A percentile compares a stretch with the other conserved stretches of the same genome.
phyloP scores from a whole-genome alignment of 2,888 invertebrate species.

The Drosophila subquinaria region DNA sequence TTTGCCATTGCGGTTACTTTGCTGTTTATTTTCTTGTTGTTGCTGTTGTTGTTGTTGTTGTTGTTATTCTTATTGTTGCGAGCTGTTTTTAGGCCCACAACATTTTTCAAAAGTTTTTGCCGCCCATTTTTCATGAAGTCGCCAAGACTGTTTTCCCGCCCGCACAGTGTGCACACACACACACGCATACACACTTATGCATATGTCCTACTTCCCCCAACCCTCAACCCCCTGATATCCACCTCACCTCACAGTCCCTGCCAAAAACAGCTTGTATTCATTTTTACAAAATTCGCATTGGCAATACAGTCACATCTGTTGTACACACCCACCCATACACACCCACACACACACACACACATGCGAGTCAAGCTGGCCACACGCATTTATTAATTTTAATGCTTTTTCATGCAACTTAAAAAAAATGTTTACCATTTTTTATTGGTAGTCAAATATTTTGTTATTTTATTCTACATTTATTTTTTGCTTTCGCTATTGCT shows the following conservation, averaged over 20 bases:
- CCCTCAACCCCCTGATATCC: too few species aligned
- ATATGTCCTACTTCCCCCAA: background rate
- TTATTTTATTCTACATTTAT: slow-evolving; percentile 19
- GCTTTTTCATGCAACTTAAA: slow-evolving; percentile 61
- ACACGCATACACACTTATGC: background rate
- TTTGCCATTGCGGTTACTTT: slow-evolving; percentile 78
- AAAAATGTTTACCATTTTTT: slow-evolving; percentile 39
- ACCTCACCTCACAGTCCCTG: background rate
- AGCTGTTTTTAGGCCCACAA: slow-evolving; percentile 43
- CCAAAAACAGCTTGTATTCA: slow-evolving; percentile 47
- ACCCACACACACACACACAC: slow-evolving; percentile 16
- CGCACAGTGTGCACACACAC: slow-evolving; percentile 16
- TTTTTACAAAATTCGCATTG: slow-evolving; percentile 62
- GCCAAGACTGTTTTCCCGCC: slow-evolving; percentile 63
- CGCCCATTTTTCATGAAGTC: slow-evolving; percentile 73
- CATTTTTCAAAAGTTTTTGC: slow-evolving; percentile 67
- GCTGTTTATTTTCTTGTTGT: slow-evolving; percentile 30
- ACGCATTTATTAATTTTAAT: slow-evolving; percentile 80
- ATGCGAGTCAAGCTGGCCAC: slow-evolving; percentile 25
- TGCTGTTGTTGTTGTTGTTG: slow-evolving; percentile 23
- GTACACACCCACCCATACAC: slow-evolving; percentile 29
- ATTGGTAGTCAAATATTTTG: slow-evolving; percentile 40
- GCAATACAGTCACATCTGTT: slow-evolving; percentile 54
- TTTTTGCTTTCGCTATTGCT: slow-evolving; percentile 13
- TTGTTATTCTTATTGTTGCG: slow-evolving; percentile 26